phyloP scores from a whole-genome alignment of 2,113 vertebrate genomes.

The Amblyopsis rosae region DNA sequence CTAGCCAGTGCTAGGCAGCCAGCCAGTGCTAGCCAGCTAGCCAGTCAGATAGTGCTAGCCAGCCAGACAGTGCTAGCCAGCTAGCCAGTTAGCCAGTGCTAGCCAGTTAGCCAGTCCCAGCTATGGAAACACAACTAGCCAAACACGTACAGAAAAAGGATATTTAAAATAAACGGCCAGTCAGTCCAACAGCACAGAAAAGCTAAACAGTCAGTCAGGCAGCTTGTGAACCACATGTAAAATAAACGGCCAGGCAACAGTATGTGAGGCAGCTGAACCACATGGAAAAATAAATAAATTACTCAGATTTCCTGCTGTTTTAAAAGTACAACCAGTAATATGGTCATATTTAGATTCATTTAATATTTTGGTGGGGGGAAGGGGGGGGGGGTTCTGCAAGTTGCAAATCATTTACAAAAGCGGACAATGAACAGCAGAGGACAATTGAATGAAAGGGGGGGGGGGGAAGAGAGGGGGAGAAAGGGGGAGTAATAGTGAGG shows the following conservation, averaged over 20 bases:
- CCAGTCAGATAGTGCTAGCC: no score
- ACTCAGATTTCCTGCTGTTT: slow-evolving; percentile 6
- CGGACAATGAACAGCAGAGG: slow-evolving; percentile 20
- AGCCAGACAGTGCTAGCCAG: no score
- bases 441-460: slow-evolving; percentile 53
- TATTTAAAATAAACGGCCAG: neutral
- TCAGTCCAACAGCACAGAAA: neutral
- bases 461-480: slow-evolving; percentile 37
- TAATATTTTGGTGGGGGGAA: no score
- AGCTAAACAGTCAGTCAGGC: neutral
- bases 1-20: no score
- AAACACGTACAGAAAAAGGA: neutral
- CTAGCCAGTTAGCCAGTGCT: no score
- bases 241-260: neutral
- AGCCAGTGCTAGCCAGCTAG: no score
- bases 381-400: slow-evolving; percentile 18
- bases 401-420: slow-evolving; percentile 55
- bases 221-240: no score
- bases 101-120: no score
- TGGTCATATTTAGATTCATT: neutral
- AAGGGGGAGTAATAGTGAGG: slow-evolving; percentile 57
- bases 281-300: neutral
- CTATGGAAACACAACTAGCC: slow-evolving; percentile 3
- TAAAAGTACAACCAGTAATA: no score
- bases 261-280: neutral